phyloP scores from a whole-genome alignment of 2,113 vertebrate genomes.

The Eretmochelys imbricata region DNA sequence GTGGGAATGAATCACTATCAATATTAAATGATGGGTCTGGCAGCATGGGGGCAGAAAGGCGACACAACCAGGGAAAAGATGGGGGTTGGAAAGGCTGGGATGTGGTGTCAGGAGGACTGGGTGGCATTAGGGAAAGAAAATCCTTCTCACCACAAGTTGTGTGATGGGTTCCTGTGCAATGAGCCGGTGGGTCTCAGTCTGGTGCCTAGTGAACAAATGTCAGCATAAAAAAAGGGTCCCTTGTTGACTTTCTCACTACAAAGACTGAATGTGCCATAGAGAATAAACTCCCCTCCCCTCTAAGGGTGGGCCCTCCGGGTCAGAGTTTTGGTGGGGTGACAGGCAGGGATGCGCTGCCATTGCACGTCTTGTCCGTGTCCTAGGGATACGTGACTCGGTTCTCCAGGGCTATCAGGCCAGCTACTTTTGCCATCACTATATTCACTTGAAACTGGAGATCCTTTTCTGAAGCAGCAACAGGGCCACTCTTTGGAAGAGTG shows the following conservation, averaged over 20 bases:
- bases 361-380: fast-evolving
- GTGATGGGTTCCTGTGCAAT: fast-evolving
- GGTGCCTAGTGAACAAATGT: not conserved
- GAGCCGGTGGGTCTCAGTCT: not conserved
- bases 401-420: fast-evolving
- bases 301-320: fast-evolving
- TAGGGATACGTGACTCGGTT: not conserved
- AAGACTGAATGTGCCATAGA: not conserved
- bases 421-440: not conserved
- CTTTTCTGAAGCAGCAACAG: not conserved
- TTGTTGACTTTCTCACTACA: not conserved
- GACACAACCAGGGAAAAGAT: not conserved
- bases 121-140: not conserved
- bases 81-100: not conserved
- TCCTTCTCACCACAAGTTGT: not conserved
- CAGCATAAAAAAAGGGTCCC: not conserved
- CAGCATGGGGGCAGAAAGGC: not conserved
- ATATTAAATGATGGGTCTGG: slow-evolving; percentile 35
- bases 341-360: not conserved
- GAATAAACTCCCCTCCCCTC: not conserved
- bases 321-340: not conserved
- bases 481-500: not conserved
- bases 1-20: not conserved
- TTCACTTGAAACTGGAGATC: not conserved
- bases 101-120: not conserved